These are phyloP conservation scores for Acrocera orbiculus DNA, from an alignment of 2,888 invertebrate species.

Conservation along the genomic window DNA sequence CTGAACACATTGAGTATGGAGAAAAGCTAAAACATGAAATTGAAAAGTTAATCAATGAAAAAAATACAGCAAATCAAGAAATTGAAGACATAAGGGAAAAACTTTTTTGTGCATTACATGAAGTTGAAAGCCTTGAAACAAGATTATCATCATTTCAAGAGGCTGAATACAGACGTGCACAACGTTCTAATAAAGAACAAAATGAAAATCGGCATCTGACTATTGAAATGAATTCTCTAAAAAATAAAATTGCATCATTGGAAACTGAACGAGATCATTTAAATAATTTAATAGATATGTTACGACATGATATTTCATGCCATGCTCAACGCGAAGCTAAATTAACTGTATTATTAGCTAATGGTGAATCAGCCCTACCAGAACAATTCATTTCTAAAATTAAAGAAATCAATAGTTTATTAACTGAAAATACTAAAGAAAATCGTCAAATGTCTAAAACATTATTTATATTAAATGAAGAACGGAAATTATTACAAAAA, in stretches of 20 bases:
- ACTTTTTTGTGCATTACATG: slow-evolving; percentile 23
- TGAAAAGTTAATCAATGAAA: slow-evolving; percentile 27
- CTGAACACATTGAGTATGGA: slow-evolving; percentile 28
- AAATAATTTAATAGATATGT: slow-evolving; percentile 20
- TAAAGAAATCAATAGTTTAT: slow-evolving; percentile 35
- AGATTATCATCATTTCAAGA: slow-evolving; percentile 30
- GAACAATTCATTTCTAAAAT: slow-evolving; percentile 30
- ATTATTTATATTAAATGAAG: slow-evolving; percentile 30
- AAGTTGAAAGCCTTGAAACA: slow-evolving; percentile 35
- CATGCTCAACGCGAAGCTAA: slow-evolving; percentile 27
- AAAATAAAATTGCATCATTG: slow-evolving; percentile 16
- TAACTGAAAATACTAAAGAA: slow-evolving; percentile 34
- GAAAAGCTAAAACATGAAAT: slow-evolving; percentile 29
- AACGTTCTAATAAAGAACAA: slow-evolving; percentile 24
- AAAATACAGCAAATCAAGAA: slow-evolving; percentile 23
- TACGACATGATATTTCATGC: slow-evolving; percentile 27
- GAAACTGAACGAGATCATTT: slow-evolving; percentile 21
- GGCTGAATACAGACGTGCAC: slow-evolving; percentile 24
- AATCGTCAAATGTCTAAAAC: slow-evolving; percentile 35
- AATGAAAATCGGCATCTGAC: slow-evolving; percentile 23
- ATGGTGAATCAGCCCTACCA: slow-evolving; percentile 23
- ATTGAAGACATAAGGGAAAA: slow-evolving; percentile 27
- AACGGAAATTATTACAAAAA: slow-evolving; percentile 33
- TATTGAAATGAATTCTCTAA: slow-evolving; percentile 24
- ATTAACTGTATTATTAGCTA: slow-evolving; percentile 24